These are phyloP conservation scores for Hypocryptadius cinnamomeus DNA, from an alignment of 2,113 vertebrate genomes.

Conservation along the genomic window DNA sequence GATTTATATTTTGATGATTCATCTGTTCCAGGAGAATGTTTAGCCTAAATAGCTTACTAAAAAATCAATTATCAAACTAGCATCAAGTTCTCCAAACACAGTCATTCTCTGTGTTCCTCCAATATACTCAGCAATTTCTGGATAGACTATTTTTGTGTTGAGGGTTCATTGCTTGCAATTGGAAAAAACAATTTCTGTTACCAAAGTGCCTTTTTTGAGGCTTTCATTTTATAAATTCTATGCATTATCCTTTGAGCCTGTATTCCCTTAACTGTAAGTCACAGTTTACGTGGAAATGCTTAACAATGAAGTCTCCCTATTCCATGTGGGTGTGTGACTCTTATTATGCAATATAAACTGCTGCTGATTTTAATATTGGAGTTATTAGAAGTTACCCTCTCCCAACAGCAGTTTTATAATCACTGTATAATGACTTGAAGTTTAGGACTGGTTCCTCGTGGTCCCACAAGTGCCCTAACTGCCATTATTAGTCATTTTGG, in stretches of 20 bases:
- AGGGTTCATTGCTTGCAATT: not conserved
- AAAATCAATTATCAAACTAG: slow-evolving; percentile 19
- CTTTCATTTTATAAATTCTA: not conserved
- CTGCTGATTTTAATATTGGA: not conserved
- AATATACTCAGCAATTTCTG: not conserved
- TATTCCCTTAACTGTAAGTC: not conserved
- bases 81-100: not conserved
- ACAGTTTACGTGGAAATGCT: slow-evolving; percentile 23
- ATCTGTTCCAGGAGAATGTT: slow-evolving; percentile 4
- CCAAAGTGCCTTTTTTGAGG: not conserved
- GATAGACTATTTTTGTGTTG: not conserved
- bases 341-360: not conserved
- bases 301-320: not conserved
- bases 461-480: not conserved
- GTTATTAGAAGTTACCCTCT: not conserved
- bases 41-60: slow-evolving; percentile 4
- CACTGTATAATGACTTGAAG: not conserved
- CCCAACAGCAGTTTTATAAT: not conserved
- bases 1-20: slow-evolving; percentile 28
- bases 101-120: not conserved
- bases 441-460: not conserved
- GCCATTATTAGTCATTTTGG: not conserved
- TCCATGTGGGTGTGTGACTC: not conserved
- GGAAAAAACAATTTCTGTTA: slow-evolving; percentile 15
- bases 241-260: not conserved